These are phyloP conservation scores for Actinopyga echinites DNA, from an alignment of 53 echinoderm and acorn worm genomes.

Conservation along the genomic window DNA sequence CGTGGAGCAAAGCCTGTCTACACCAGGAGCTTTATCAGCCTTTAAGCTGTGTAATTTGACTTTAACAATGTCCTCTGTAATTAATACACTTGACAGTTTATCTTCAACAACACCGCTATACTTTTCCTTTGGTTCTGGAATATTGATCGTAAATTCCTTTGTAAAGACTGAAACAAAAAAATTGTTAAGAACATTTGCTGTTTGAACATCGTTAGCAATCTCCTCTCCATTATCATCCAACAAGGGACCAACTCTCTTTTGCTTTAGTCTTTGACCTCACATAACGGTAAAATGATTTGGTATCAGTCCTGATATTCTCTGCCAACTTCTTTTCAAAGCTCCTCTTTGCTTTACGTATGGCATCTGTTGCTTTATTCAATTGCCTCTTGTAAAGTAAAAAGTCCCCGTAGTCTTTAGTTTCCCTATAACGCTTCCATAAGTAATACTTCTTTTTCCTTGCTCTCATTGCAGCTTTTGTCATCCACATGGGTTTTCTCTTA, in stretches of 20 bases:
- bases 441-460: constrained; percentile 11
- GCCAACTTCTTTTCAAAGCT: constrained; percentile 30
- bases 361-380: constrained; percentile 16
- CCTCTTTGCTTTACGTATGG: background rate
- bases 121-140: constrained; percentile 1
- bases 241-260: constrained; percentile 32
- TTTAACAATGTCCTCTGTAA: constrained; percentile 4
- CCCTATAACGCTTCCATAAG: constrained; percentile 13
- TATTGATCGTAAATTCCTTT: background rate
- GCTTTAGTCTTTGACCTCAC: constrained; percentile 18
- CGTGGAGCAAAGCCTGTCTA: background rate
- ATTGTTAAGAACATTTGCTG: background rate
- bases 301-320: background rate
- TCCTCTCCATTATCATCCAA: background rate
- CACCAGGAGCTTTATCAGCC: constrained; percentile 5
- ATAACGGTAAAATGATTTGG: constrained; percentile 30
- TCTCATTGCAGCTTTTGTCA: constrained; percentile 5
- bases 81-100: background rate
- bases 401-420: background rate
- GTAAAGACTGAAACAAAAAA: constrained; percentile 17
- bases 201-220: background rate
- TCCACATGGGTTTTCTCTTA: constrained; percentile 8
- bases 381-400: background rate
- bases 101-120: background rate
- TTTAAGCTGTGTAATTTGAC: background rate